These are phyloP conservation scores for Takifugu ocellatus DNA, from an alignment of 2,797 vertebrate species.

Conservation along the genomic window DNA sequence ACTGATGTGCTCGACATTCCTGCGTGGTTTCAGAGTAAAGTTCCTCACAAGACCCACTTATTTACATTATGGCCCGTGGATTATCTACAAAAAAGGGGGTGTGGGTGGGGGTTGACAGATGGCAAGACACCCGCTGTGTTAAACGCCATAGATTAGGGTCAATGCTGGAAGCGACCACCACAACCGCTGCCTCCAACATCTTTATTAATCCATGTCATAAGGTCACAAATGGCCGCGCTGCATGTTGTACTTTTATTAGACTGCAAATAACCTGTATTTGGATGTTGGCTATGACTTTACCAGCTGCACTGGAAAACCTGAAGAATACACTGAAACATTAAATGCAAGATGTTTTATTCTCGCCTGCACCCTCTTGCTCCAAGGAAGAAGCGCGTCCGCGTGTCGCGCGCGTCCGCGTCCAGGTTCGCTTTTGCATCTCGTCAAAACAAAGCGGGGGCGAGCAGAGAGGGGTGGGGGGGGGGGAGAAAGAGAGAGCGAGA, in stretches of 20 bases:
- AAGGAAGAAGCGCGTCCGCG: conserved; percentile 49
- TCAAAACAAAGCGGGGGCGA: conserved; percentile 76
- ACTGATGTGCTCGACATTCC: background rate
- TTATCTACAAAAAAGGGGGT: conserved; percentile 33
- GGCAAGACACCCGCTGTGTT: conserved; percentile 31
- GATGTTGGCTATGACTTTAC: too few relatives aligned
- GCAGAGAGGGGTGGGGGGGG: conserved; percentile 35
- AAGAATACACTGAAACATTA: background rate
- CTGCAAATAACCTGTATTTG: too few relatives aligned
- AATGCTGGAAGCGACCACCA: conserved; percentile 15
- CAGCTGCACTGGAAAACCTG: background rate
- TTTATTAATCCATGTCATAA: background rate
- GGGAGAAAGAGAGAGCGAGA: conserved; percentile 41
- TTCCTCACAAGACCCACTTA: conserved; percentile 12
- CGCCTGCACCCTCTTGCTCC: too few relatives aligned
- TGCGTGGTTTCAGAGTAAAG: background rate
- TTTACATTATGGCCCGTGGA: conserved; percentile 29
- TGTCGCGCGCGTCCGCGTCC: conserved; percentile 32
- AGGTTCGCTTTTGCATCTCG: conserved; percentile 64
- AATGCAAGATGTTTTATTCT: too few relatives aligned
- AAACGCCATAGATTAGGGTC: conserved; percentile 50
- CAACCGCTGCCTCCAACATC: conserved; percentile 2
- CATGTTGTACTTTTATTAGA: background rate
- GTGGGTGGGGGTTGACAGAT: conserved; percentile 37
- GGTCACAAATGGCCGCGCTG: background rate